Evolutionary conservation across 2,113 vertebrate species (phyloP), one percentile per base, ranked within the genome.

Genomic region (Phalacrocorax pelagicus): DNA sequence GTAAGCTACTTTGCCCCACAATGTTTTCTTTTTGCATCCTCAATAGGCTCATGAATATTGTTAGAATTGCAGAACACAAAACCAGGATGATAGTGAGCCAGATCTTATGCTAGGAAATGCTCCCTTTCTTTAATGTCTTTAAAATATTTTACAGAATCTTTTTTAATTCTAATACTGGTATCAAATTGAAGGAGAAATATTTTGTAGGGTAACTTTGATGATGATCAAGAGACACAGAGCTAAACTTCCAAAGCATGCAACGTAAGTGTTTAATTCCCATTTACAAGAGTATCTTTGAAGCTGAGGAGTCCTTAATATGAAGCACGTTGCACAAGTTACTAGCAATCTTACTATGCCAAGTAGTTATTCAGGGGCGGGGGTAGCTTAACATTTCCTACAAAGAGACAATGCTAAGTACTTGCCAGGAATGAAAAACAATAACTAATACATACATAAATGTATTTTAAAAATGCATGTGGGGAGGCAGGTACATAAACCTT

Each of bases 251-350:
- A 92, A 87, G 69, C 52, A 71, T 59, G 69, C 44, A 63, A 74
- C 6, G 1, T 70, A 86, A 90, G 83, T 84, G 52, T 59, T 94
- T 92, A 87, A 89, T 92, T 95, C 78, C 38, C 66, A 51, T 85
- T 94, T 96, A 92, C 77, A 84, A 84, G 70, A 92, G 51, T 44
- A 78, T 86, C 82, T 94, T 95, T 94, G 91, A 95, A 94, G 89
- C 72, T 94, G 83, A 95, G 83, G 59, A 92, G 46, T 71, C 61
- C 83, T 92, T 91, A 89, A 81, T 66, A 71, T 26, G 79, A 87
- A 81, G 65, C 82, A 82, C 47, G 88, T 81, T 96, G 92, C 83
- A 81, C 63, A 83, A 96, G 88, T 91, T 95, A 54, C 55, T 54
- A 95, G 52, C 59, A 63, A 89, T 81, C 32, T 11, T 81, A 62